Evolutionary conservation across 2,888 invertebrate genomes (phyloP), one percentile per base, ranked within the genome.

Genomic region (Augochlorella aurata): DNA sequence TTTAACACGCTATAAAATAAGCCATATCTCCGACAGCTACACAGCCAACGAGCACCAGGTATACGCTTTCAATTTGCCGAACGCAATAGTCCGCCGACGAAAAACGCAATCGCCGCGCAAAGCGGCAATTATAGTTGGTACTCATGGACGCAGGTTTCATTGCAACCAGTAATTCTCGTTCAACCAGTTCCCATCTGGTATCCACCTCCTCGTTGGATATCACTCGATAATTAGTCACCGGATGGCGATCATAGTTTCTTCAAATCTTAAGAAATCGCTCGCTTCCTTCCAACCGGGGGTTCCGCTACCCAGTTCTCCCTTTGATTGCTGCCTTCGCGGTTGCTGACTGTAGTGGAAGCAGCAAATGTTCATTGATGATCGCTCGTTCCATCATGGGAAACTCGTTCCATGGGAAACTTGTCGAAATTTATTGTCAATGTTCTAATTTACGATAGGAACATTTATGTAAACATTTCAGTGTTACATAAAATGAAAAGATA

Each of bases 1-100:
- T 79, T 79, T 61, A 81, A 81, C 80, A 74, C 79, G 80, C 69
- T 70, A 58, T 81, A 79, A 80, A 79, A 49, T 79, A 50, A 47
- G 65, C 65, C 14, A 65, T 74, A 81, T 73, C 73, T 38, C n/a
- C 58, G 73, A 70, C 49, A 70, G 54, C 50, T 70, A 45, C 71
- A 14, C 44, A 63, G 45, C 29, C 77, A 5, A n/a, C 8, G 52
- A n/a, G 16, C 24, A 24, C 50, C 29, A 21, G n/a, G 45, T 54
- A 16, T 24, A 44, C 47, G 38, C 45, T 66, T 79, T 70, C 79
- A 79, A 74, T 81, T 79, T 79, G 49, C 58, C 49, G 29, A 45
- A 54, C 18, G 68, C 58, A 79, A 58, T 65, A 50, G 44, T 5
- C 38, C 18, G n/a, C 18, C 54, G 24, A 44, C 47, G 68, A 81